Evolutionary conservation across 2,888 invertebrate species (phyloP).

Genomic region (Lagria hirta): DNA sequence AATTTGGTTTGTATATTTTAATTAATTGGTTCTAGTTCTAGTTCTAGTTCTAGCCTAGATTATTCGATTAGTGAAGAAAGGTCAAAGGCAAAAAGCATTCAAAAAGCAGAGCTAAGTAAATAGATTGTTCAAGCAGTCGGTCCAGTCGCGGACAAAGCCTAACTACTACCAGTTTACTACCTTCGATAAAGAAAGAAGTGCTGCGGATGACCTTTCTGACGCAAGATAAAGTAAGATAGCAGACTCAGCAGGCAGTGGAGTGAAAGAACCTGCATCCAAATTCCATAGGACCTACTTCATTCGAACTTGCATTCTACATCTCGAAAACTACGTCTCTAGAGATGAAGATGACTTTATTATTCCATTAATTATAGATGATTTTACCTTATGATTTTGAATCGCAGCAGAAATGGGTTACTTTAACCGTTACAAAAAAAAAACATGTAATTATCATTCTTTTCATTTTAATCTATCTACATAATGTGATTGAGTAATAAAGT

Average conservation of each 20-base stretch:
- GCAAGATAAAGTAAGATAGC: conserved; percentile 21
- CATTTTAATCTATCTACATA: no score
- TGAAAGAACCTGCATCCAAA: conserved; percentile 49
- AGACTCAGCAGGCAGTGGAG: conserved; percentile 34
- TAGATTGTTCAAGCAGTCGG: conserved; percentile 42
- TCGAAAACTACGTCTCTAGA: conserved; percentile 8
- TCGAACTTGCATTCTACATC: conserved; percentile 30
- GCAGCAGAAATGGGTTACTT: no score
- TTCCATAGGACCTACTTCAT: conserved; percentile 48
- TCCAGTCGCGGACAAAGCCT: conserved; percentile 32
- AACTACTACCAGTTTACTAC: conserved; percentile 16
- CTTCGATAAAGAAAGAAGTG: conserved; percentile 19
- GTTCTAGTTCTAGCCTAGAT: no score
- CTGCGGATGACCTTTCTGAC: conserved; percentile 34
- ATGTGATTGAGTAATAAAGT: no score
- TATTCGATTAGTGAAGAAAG: no score
- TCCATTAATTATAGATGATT: no score
- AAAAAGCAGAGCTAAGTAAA: conserved; percentile 37
- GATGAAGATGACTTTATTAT: conserved; percentile 36
- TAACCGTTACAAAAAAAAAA: no score
- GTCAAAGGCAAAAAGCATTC: background rate
- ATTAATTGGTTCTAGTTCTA: no score
- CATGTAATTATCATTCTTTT: no score
- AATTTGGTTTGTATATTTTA: no score
- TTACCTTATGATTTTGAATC: no score